These are phyloP conservation scores for Hypercompe scribonia DNA, from an alignment of 2,888 invertebrate genomes.

Conservation along the genomic window DNA sequence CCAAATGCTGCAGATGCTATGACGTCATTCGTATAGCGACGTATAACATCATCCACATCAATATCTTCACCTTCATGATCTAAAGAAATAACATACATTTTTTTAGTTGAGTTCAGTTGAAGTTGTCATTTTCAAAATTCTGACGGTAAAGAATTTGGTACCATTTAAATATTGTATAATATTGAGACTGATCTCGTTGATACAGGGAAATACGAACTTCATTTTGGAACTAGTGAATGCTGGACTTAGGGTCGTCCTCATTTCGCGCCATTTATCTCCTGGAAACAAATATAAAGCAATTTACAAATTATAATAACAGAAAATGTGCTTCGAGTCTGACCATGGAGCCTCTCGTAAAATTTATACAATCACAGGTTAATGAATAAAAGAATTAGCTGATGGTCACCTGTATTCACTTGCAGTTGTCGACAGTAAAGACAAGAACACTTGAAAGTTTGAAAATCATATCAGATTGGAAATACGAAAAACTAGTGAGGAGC, in stretches of 20 bases:
- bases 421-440: too few species aligned
- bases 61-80: constrained; percentile 62
- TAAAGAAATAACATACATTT: constrained; percentile 28
- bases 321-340: background rate
- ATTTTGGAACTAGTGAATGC: constrained; percentile 87
- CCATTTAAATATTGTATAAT: constrained; percentile 67
- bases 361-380: background rate
- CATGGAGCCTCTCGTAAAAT: background rate
- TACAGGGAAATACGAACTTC: constrained; percentile 82
- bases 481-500: too few species aligned
- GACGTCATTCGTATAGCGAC: constrained; percentile 86
- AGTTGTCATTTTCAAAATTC: background rate
- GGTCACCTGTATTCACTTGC: too few species aligned
- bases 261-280: constrained; percentile 83
- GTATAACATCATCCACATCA: constrained; percentile 79
- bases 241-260: constrained; percentile 82
- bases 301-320: background rate
- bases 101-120: background rate
- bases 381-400: too few species aligned
- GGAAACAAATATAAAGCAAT: background rate
- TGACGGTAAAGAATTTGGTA: constrained; percentile 31
- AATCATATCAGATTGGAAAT: too few species aligned
- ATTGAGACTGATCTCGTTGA: constrained; percentile 69
- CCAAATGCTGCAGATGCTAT: constrained; percentile 87
- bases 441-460: too few species aligned